Base-by-base conservation (phyloP, 2,113 vertebrate species). In the Proteles cristata region DNA sequence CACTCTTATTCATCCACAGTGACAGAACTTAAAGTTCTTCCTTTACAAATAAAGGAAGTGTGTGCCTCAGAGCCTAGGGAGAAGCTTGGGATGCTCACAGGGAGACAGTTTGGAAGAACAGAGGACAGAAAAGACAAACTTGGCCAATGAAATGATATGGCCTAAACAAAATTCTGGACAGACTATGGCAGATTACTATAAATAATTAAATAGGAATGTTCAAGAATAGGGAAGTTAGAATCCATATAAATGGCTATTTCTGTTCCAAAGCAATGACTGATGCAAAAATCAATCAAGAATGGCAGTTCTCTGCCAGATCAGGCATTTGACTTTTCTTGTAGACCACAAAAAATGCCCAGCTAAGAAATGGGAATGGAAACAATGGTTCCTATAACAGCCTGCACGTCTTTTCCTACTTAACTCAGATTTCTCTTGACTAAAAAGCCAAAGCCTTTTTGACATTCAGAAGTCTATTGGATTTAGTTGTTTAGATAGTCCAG, bases 311-410 rank as follows among this genome's bases (percentile, higher is more conserved):
- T 92, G 45, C 71, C 71, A 55, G 50, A 74, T 26, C 0, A 85
- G 25, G 25, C 11, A 4, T 26, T 96, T 68, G 69, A 63, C 26
- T 16, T 93, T 94, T 95, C 9, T 90, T 88, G 11, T 48, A 93
- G 94, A 96, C 73, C 89, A 84, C 87, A 96, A 94, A 97, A 97
- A 93, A 76, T 85, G 16, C 66, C 50, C 86, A 43, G 53, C 7
- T 76, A 4, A 86, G 91, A 8, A 73, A 68, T 48, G 16, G 58
- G 5, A 77, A 15, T 71, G 35, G 28, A 85, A 94, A 79, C 25
- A 79, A 0, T 39, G 76, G n/a, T 68, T 58, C 63, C 25, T 48
- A 0, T 63, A 53, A 74, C 48, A 93, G 28, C 19, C 11, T 43
- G 23, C 25, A 87, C 14, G 0, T 50, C 25, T 87, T 84, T 93